Evolutionary conservation across 2,113 vertebrate genomes (phyloP), one percentile per base, ranked within the genome.

Genomic region (Potamarius usumacintae): DNA sequence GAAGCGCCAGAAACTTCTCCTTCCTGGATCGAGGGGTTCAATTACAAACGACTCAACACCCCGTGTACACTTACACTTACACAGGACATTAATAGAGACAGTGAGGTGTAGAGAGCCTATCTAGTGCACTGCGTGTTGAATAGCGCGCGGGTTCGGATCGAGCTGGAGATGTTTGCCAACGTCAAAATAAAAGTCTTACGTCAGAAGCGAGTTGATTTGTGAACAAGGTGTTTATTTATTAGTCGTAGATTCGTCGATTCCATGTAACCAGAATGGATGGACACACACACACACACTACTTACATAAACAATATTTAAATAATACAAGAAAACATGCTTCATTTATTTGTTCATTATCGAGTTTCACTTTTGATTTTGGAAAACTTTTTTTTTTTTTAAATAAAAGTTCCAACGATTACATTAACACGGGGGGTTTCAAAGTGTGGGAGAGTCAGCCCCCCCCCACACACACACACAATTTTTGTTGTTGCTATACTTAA

Each of bases 151-250:
- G 48, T 62, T 62, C 25, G 30, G 58, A 22, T 82, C 34, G 22
- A 25, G 30, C 30, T 0, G 55, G 7, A 15, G 22, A 42, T 1
- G 57, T 42, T 42, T 0, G 5, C 27, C 9, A 3, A 48, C 57
- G 30, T 62, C 88, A 89, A 86, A 91, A 85, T 86, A 89, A 90
- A 87, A 87, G 90, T 87, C 63, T 4, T 20, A 62, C 57, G 57
- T 62, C 14, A 25, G n/a, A 42, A 42, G 22, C 7, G 12, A 65
- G 60, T 27, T 7, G 9, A 11, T 27, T 22, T 55, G 15, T n/a
- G 34, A 83, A 67, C 42, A 65, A 58, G 18, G 8, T 17, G 50
- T 22, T 57, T 1, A 57, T 77, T 65, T 60, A 52, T 48, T 48
- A 17, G 18, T 53, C 2, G 22, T 17, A 62, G 65, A 72, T 62